phyloP scores from a whole-genome alignment of 2,113 vertebrate genomes.

The Oncorhynchus gorbuscha region DNA sequence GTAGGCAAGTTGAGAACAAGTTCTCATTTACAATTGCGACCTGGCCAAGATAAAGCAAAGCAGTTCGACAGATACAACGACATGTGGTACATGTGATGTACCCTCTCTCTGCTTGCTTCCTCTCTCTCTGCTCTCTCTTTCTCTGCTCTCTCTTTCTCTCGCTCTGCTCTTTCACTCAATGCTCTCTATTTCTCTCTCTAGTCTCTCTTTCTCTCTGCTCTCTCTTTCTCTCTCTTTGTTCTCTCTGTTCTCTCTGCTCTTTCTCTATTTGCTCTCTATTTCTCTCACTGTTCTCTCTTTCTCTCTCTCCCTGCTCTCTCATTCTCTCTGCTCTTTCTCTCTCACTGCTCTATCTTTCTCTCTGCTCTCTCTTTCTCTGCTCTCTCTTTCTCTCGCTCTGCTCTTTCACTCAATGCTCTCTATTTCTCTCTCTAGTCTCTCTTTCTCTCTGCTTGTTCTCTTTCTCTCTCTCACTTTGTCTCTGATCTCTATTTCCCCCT shows the following conservation, averaged over 20 bases:
- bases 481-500: background rate
- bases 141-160: too few species aligned
- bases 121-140: background rate
- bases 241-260: background rate
- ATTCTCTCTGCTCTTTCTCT: background rate
- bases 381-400: background rate
- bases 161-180: background rate
- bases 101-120: background rate
- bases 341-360: background rate
- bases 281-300: background rate
- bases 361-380: background rate
- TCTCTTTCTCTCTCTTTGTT: background rate
- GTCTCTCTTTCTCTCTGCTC: background rate
- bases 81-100: background rate
- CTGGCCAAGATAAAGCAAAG: too few species aligned
- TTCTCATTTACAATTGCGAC: too few species aligned
- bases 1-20: too few species aligned
- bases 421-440: background rate
- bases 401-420: too few species aligned
- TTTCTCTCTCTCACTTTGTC: background rate
- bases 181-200: background rate
- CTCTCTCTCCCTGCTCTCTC: too few species aligned
- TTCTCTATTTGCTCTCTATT: background rate
- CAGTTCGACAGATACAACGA: too few species aligned
- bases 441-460: background rate